These are phyloP conservation scores for Ceratotherium simum DNA, from an alignment of 2,113 vertebrate genomes.

Conservation along the genomic window DNA sequence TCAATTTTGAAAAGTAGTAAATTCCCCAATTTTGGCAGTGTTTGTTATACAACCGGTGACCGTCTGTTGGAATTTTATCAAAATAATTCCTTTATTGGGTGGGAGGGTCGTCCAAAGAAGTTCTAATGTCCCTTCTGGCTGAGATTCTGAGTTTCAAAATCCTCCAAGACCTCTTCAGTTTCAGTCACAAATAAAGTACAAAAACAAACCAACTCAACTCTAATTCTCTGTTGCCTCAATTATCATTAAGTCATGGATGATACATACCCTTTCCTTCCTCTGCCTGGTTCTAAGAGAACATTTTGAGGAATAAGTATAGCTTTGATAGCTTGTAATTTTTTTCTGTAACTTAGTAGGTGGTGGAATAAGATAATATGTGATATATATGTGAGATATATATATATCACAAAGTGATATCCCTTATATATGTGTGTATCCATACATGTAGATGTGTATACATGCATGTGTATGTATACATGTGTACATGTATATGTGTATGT, in stretches of 20 bases:
- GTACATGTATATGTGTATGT: too few relatives aligned
- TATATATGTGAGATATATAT: neutral
- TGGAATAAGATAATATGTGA: neutral
- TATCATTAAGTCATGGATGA: neutral
- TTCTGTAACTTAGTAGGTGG: neutral
- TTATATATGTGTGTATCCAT: neutral
- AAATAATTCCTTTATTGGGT: neutral
- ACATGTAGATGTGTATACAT: accelerated
- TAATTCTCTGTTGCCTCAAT: neutral
- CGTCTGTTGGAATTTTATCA: neutral
- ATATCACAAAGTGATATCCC: neutral
- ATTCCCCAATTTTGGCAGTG: neutral
- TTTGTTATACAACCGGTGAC: neutral
- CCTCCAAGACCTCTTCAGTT: neutral
- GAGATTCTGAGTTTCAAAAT: neutral
- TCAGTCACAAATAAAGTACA: neutral
- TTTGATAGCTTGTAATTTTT: neutral
- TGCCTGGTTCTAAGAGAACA: neutral
- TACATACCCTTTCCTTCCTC: neutral
- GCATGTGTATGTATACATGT: accelerated
- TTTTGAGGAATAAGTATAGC: neutral
- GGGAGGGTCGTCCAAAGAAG: neutral
- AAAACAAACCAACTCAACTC: neutral
- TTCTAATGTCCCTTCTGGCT: neutral
- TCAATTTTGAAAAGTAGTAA: neutral